Conservation (phyloP, 2,888 invertebrate genomes). For the Polydrusus pterygomalis region DNA sequence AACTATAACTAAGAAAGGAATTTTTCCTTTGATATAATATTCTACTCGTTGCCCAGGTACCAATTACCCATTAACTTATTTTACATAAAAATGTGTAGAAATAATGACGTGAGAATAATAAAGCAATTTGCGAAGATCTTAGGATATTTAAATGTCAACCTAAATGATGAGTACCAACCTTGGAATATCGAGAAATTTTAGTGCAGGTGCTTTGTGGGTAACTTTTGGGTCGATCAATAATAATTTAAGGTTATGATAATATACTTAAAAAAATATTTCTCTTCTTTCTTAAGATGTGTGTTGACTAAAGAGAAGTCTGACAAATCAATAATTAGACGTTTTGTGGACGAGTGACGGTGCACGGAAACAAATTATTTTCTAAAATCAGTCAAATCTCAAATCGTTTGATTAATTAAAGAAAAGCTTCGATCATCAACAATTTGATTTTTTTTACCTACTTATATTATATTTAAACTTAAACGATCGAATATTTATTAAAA, state of each 20-base stretch:
- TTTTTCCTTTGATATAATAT: background rate
- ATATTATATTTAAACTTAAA: too few species aligned
- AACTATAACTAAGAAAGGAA: too few species aligned
- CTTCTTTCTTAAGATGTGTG: background rate
- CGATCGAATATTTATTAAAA: too few species aligned
- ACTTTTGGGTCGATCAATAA: conserved; percentile 9
- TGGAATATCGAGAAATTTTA: conserved; percentile 24
- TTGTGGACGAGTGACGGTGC: background rate
- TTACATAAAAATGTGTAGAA: conserved; percentile 39
- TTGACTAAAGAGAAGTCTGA: background rate
- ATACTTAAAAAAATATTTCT: background rate
- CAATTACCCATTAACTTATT: background rate
- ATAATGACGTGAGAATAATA: conserved; percentile 45
- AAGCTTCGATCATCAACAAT: too few species aligned
- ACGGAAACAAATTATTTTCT: too few species aligned
- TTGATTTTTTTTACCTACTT: too few species aligned
- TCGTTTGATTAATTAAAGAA: too few species aligned
- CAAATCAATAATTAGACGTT: background rate
- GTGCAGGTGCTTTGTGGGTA: conserved; percentile 15
- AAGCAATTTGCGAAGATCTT: conserved; percentile 40
- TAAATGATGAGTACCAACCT: conserved; percentile 38
- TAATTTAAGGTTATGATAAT: background rate
- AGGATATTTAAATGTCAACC: conserved; percentile 48
- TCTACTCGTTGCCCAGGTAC: background rate
- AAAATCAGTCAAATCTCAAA: too few species aligned